phyloP scores from a whole-genome alignment of 2,797 vertebrate genomes.

The Spatula versicolor region DNA sequence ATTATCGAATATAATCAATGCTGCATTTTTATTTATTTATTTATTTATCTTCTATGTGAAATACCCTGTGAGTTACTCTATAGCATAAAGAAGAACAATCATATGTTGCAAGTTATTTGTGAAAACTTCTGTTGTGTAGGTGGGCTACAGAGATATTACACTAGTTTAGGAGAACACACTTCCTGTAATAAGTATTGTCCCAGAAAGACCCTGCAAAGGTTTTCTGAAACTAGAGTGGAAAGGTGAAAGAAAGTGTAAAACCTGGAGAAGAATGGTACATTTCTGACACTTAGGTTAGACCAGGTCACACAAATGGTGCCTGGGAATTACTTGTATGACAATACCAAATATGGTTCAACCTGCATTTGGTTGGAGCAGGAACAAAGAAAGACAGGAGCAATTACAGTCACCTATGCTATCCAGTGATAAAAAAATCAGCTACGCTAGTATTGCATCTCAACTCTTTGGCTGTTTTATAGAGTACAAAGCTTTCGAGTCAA shows the following conservation, averaged over 20 bases:
- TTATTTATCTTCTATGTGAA: neutral
- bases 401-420: neutral
- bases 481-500: neutral
- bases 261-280: neutral
- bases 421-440: neutral
- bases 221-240: neutral
- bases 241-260: neutral
- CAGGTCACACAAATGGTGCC: neutral
- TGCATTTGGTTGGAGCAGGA: neutral
- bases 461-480: fast-evolving
- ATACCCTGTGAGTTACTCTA: neutral
- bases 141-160: neutral
- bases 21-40: neutral
- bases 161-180: neutral
- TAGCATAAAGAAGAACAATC: neutral
- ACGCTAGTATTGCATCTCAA: neutral
- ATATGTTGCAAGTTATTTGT: neutral
- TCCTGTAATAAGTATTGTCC: neutral
- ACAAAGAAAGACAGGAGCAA: neutral
- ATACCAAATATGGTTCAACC: neutral
- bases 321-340: neutral
- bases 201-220: neutral
- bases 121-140: neutral
- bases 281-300: neutral
- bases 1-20: neutral